Conservation (phyloP, 1,140 invertebrate species). For the Drosophila setifemur region DNA sequence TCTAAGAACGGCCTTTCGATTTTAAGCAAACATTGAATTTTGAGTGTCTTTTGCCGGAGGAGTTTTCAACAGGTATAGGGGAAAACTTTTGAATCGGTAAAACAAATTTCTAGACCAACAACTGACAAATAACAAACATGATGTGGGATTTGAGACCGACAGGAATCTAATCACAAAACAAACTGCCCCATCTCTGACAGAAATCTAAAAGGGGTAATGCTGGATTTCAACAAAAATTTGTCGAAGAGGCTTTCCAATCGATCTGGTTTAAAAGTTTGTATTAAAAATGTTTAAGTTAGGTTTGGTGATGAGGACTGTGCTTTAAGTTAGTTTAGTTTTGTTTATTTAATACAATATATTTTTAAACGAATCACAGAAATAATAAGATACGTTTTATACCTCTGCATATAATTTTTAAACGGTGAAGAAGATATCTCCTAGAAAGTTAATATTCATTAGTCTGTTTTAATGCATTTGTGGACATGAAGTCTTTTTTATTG, state of each 20-base stretch:
- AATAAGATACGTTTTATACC: too few relatives aligned
- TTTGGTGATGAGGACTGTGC: too few relatives aligned
- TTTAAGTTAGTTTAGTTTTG: too few relatives aligned
- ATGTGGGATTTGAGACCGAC: conserved; percentile 54
- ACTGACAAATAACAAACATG: conserved; percentile 72
- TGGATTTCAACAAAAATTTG: not conserved
- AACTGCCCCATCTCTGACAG: not conserved
- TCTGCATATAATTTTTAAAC: too few relatives aligned
- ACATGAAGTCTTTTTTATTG: too few relatives aligned
- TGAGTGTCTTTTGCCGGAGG: conserved; percentile 53
- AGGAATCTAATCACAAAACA: conserved; percentile 23
- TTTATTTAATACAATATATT: too few relatives aligned
- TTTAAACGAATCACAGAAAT: too few relatives aligned
- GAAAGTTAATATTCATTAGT: too few relatives aligned
- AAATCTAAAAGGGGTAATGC: conserved; percentile 3
- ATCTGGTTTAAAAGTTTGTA: too few relatives aligned
- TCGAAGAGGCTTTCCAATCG: not conserved
- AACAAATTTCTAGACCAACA: conserved; percentile 66
- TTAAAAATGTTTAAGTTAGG: too few relatives aligned
- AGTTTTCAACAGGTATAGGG: conserved; percentile 34
- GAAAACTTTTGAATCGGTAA: conserved; percentile 58
- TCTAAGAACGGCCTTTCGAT: conserved; percentile 40
- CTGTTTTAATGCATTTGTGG: too few relatives aligned
- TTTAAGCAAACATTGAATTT: conserved; percentile 75
- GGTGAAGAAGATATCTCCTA: too few relatives aligned